Percentiles rank a stretch among this genome's conserved stretches.
Conservation (phyloP, 2,113 vertebrate genomes). For the Rhinogobius similis region DNA sequence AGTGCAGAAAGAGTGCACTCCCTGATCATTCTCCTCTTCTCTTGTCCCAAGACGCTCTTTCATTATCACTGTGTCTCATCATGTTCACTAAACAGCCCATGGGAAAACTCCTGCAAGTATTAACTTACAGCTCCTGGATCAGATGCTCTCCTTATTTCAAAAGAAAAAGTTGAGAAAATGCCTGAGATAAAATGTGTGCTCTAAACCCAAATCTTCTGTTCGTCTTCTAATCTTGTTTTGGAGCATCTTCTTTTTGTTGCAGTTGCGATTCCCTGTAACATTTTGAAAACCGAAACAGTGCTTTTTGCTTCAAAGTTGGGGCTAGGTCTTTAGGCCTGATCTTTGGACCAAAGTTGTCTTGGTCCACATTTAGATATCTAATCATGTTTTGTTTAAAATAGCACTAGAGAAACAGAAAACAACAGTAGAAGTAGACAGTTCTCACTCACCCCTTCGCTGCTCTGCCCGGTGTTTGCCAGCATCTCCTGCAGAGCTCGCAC, state of each 20-base stretch:
- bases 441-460: constrained; percentile 88
- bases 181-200: too few species aligned
- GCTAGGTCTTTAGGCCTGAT: neutral
- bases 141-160: neutral
- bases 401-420: neutral
- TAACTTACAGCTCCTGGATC: too few species aligned
- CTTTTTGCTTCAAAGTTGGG: too few species aligned
- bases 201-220: too few species aligned
- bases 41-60: constrained; percentile 24
- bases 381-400: neutral
- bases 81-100: constrained; percentile 28
- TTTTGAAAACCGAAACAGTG: too few species aligned
- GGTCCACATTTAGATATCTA: too few species aligned
- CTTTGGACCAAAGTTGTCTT: neutral
- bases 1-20: constrained; percentile 21
- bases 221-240: too few species aligned
- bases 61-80: constrained; percentile 31
- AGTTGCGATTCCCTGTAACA: too few species aligned
- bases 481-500: constrained; percentile 98
- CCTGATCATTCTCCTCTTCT: constrained; percentile 23
- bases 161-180: too few species aligned
- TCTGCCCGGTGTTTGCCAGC: constrained; percentile 88
- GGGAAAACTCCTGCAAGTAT: constrained; percentile 6
- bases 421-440: neutral
- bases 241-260: too few species aligned